Evolutionary conservation across 2,888 invertebrate species (phyloP), one percentile per base, ranked within the genome.

Genomic region (Lasius platythorax): DNA sequence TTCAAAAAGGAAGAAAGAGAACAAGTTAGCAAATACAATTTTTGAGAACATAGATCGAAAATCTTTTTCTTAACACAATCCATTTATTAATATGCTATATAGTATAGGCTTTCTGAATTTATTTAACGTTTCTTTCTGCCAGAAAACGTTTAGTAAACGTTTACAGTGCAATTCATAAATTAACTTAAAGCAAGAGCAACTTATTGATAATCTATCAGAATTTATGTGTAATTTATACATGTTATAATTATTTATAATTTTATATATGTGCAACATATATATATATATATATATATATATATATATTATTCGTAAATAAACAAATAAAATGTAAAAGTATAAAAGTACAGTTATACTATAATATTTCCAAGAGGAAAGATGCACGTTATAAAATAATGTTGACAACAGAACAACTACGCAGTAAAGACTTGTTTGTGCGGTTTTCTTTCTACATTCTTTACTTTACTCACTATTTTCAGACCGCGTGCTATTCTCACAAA

Each of bases 71-170:
- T 74, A 61, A 43, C 63, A 46, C 11, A 43, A 3, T 74, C 6
- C 12, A n/a, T 43, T 75, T 75, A 63, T 61, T 61, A 72, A 23
- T 73, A 43, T 6, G 12, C n/a, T 43, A 74, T 15, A 1, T 46
- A 15, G 4, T 1, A 4, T 30, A 30, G 8, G 43, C n/a, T 64
- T 33, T 30, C 12, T n/a, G 3, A 63, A 43, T 64, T 30, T 28
- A 43, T 74, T 46, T 61, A 56, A 37, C 4, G 3, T 56, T 40
- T 15, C 15, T 46, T 68, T 70, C 3, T 73, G 23, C 15, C 28
- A 23, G 37, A 4, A 37, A 37, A 37, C 30, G 30, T 33, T 33
- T 46, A 11, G 12, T 11, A 12, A 46, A 61, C 15, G 18, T 53
- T 53, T n/a, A n/a, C n/a, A 53, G 37, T 18, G 12, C 28, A 61